Conservation (phyloP, 2,888 invertebrate genomes). For the Oscheius sp. region DNA sequence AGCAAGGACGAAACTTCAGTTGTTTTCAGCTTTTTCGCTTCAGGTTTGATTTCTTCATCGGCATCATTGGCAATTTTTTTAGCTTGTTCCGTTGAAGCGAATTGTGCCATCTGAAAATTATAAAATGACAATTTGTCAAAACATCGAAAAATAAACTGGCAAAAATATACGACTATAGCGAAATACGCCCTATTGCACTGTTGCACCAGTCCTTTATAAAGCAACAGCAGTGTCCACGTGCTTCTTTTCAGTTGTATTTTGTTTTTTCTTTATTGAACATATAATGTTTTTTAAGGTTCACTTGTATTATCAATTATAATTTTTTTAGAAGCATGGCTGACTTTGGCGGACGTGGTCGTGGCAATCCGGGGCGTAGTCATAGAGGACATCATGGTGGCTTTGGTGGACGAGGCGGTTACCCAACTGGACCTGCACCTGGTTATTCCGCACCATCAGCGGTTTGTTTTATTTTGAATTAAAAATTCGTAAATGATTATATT, state of each 20-base stretch:
- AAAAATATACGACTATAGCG: too few species aligned
- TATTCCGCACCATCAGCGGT: constrained; percentile 1
- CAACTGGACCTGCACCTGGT: neutral
- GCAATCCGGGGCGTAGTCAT: too few species aligned
- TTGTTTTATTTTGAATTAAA: neutral
- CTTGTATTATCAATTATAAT: too few species aligned
- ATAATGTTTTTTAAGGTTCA: too few species aligned
- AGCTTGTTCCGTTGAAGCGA: constrained; percentile 37
- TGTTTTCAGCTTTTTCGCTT: constrained; percentile 37
- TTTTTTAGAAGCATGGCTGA: constrained; percentile 8
- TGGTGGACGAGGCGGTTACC: constrained; percentile 17
- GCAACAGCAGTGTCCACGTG: too few species aligned
- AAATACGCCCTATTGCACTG: too few species aligned
- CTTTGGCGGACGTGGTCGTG: constrained; percentile 28
- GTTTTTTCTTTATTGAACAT: too few species aligned
- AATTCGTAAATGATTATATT: neutral
- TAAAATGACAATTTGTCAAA: too few species aligned
- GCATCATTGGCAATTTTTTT: constrained; percentile 30
- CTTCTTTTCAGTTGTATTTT: too few species aligned
- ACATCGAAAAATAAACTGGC: too few species aligned
- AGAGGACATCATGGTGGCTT: constrained; percentile 13
- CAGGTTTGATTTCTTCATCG: constrained; percentile 32
- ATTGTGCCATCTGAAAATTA: constrained; percentile 45
- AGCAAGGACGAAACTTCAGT: constrained; percentile 44
- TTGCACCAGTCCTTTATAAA: too few species aligned